Conservation (phyloP, 35 echinoderm and acorn worm genomes). For the Apostichopus californicus region DNA sequence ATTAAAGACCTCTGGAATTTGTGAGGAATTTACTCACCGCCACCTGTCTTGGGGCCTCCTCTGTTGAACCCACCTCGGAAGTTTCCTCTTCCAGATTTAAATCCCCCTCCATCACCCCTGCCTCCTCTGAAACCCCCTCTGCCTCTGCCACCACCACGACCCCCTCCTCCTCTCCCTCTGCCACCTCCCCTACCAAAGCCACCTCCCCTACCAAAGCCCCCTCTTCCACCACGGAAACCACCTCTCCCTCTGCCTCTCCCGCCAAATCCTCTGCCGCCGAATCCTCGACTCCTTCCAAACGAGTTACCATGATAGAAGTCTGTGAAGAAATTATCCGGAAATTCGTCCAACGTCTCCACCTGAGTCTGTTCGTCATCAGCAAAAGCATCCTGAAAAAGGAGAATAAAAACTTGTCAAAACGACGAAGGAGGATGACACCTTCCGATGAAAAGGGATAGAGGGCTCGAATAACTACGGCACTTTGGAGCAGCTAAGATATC, state of each 20-base stretch:
- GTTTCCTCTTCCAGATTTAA: neutral
- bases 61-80: neutral
- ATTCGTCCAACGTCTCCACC: neutral
- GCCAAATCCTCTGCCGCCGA: neutral
- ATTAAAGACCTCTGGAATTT: no score
- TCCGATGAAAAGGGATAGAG: no score
- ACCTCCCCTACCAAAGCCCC: neutral
- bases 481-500: no score
- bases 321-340: constrained; percentile 16
- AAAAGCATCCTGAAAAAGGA: neutral
- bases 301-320: neutral
- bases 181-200: neutral
- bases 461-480: no score
- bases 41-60: neutral
- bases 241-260: constrained; percentile 24
- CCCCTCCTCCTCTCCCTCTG: constrained; percentile 10
- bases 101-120: neutral
- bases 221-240: constrained; percentile 8
- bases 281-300: neutral
- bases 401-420: no score
- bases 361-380: neutral
- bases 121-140: neutral
- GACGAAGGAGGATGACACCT: no score
- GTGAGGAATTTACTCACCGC: neutral
- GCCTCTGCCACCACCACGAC: neutral